Conservation (phyloP, 2,797 vertebrate genomes). For the Pseudopleuronectes americanus region DNA sequence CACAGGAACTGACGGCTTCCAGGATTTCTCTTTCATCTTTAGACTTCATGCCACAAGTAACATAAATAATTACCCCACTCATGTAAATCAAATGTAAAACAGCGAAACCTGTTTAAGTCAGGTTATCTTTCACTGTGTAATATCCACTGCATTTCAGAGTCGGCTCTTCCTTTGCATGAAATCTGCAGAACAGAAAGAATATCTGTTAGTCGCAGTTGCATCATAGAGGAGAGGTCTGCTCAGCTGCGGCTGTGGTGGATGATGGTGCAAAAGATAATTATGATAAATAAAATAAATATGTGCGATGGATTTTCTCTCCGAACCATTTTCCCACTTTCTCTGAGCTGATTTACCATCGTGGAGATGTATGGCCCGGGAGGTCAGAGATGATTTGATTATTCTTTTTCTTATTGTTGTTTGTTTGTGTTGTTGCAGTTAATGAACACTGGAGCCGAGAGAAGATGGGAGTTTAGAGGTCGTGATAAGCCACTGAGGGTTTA, state of each 20-base stretch:
- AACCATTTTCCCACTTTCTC: conserved; percentile 8
- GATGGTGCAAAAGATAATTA: conserved; percentile 17
- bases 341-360: not conserved
- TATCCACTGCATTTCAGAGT: not conserved
- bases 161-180: not conserved
- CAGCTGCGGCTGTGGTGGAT: conserved; percentile 6
- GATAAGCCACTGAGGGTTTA: conserved; percentile 18
- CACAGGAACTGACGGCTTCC: too few species aligned
- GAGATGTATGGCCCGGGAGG: not conserved
- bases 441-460: not conserved
- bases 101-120: not conserved
- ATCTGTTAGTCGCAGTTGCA: not conserved
- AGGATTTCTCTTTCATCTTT: too few species aligned
- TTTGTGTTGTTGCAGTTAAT: conserved; percentile 14
- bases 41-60: too few species aligned
- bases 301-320: conserved; percentile 9
- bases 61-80: too few species aligned
- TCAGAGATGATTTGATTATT: not conserved
- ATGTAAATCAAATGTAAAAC: too few species aligned
- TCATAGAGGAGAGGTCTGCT: conserved; percentile 1
- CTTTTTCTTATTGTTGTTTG: not conserved
- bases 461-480: not conserved
- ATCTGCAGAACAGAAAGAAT: not conserved
- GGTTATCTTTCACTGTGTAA: not conserved
- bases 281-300: conserved; percentile 2